phyloP scores from a whole-genome alignment of 2,797 vertebrate species.

The Rhinella marina region DNA sequence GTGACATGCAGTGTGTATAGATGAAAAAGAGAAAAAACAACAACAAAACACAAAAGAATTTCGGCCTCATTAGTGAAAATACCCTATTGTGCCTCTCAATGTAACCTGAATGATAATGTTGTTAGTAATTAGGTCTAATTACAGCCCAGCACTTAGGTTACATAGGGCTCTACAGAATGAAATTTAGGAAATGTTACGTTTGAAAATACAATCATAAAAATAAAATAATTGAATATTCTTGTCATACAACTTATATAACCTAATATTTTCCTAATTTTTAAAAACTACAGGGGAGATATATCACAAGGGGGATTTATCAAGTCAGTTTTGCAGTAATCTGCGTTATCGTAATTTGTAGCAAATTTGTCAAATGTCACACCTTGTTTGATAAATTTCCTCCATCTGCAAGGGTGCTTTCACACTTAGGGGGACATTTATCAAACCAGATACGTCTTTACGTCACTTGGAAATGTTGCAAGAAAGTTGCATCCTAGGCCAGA shows the following conservation, averaged over 20 bases:
- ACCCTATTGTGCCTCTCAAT: constrained; percentile 37
- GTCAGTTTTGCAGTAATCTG: too few species aligned
- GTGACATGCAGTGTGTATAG: constrained; percentile 7
- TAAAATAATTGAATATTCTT: not conserved
- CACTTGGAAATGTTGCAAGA: too few species aligned
- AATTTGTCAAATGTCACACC: too few species aligned
- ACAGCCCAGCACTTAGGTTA: not conserved
- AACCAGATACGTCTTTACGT: too few species aligned
- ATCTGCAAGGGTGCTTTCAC: too few species aligned
- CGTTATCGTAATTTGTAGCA: too few species aligned
- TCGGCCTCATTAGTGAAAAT: constrained; percentile 10
- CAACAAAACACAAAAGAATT: not conserved
- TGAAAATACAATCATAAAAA: not conserved
- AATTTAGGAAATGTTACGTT: not conserved
- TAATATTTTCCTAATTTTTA: not conserved
- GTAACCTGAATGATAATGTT: constrained; percentile 25
- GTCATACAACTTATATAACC: not conserved
- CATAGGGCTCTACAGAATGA: not conserved
- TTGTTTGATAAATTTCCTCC: too few species aligned
- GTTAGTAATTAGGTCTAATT: constrained; percentile 35
- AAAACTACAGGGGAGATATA: not conserved
- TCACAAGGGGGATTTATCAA: too few species aligned
- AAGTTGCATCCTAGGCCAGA: too few species aligned
- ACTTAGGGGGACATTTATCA: too few species aligned
- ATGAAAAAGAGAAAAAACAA: not conserved